phyloP scores from a whole-genome alignment of 2,113 vertebrate species.

The Hemicordylus capensis region DNA sequence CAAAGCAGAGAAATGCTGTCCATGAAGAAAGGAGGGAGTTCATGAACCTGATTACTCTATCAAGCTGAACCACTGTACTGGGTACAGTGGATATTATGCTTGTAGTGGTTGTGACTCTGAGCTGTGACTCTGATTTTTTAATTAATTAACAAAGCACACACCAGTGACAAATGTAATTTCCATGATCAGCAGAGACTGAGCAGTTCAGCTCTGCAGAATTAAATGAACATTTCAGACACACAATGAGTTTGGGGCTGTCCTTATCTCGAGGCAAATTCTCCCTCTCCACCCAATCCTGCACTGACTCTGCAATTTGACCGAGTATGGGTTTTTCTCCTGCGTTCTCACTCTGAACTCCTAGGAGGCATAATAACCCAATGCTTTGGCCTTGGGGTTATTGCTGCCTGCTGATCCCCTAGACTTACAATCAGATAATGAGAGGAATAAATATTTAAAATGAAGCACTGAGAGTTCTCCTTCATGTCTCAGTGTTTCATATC shows the following conservation, averaged over 20 bases:
- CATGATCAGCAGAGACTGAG: too few species aligned
- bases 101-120: too few species aligned
- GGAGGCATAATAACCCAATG: not conserved
- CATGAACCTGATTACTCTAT: too few species aligned
- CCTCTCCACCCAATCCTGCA: not conserved
- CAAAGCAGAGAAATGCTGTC: too few species aligned
- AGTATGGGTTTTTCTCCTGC: not conserved
- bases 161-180: too few species aligned
- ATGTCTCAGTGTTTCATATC: accelerated
- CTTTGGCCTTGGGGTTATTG: not conserved
- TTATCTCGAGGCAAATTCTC: not conserved
- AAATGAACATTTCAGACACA: not conserved
- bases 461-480: not conserved
- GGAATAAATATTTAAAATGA: not conserved
- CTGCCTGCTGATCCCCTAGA: not conserved
- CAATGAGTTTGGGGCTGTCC: not conserved
- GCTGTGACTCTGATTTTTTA: too few species aligned
- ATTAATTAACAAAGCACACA: too few species aligned
- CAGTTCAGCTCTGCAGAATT: not conserved
- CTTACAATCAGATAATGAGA: not conserved
- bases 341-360: not conserved
- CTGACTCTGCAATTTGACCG: not conserved
- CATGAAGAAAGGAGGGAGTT: too few species aligned
- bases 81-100: too few species aligned
- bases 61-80: too few species aligned